These are phyloP conservation scores for Bradypodion pumilum DNA, from an alignment of 2,797 vertebrate genomes.

Conservation along the genomic window DNA sequence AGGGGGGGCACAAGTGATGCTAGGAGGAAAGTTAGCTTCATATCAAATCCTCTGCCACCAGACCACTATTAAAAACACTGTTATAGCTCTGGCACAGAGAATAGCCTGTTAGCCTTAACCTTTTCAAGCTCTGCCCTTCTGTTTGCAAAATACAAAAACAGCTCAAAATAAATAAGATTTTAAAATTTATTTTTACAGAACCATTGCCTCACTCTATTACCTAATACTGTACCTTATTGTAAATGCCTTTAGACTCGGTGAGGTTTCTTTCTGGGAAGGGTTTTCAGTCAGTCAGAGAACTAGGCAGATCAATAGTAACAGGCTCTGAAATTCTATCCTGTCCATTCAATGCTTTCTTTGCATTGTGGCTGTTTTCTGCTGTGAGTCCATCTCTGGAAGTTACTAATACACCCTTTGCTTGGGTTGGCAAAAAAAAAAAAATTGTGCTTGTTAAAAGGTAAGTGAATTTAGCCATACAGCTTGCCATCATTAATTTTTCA, in stretches of 20 bases:
- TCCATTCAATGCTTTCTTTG: neutral
- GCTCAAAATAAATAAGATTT: neutral
- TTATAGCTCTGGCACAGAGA: neutral
- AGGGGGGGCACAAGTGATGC: fast-evolving
- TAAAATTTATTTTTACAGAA: neutral
- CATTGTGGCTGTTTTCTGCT: neutral
- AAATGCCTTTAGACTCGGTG: neutral
- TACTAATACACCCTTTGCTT: neutral
- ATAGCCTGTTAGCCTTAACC: neutral
- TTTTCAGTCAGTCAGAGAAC: neutral
- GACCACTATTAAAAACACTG: neutral
- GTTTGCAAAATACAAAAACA: neutral
- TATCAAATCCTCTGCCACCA: neutral
- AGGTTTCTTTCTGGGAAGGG: neutral
- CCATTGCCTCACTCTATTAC: neutral
- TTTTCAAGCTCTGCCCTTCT: constrained; percentile 4
- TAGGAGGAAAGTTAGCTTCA: neutral
- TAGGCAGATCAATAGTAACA: neutral
- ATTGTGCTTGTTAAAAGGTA: neutral
- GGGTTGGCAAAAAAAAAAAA: neutral
- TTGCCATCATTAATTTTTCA: neutral
- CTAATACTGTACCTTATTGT: neutral
- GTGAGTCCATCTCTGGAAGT: neutral
- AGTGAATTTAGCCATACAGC: neutral
- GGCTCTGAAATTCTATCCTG: neutral